phyloP scores from a whole-genome alignment of 1,140 invertebrate species.

The Drosophila athabasca region DNA sequence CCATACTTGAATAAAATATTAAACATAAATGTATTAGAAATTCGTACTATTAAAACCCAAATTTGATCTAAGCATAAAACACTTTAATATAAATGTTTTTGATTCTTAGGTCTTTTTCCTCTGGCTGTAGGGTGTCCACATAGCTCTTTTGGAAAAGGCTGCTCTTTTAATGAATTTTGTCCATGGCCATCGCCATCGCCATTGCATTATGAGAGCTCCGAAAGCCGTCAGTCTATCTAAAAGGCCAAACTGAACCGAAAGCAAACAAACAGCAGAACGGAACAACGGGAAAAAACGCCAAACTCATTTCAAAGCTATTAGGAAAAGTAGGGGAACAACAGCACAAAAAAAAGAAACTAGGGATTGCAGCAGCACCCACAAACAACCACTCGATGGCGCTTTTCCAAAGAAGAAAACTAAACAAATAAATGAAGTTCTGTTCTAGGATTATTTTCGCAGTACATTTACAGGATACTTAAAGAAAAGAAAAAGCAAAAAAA shows the following conservation, averaged over 20 bases:
- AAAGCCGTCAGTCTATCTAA: constrained; percentile 19
- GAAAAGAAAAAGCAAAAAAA: too few relatives aligned
- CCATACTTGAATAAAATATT: too few relatives aligned
- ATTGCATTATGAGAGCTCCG: constrained; percentile 35
- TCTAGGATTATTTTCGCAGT: too few relatives aligned
- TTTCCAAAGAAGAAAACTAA: neutral
- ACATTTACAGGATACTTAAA: too few relatives aligned
- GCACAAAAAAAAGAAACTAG: constrained; percentile 41
- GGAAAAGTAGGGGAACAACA: constrained; percentile 3
- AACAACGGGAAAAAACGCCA: constrained; percentile 48
- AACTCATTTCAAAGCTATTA: constrained; percentile 81
- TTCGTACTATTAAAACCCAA: too few relatives aligned
- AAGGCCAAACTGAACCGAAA: constrained; percentile 30
- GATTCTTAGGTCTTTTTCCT: too few relatives aligned
- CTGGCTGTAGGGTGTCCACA: too few relatives aligned
- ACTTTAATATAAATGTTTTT: too few relatives aligned
- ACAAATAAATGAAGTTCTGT: too few relatives aligned
- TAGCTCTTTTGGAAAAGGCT: too few relatives aligned
- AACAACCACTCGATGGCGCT: constrained; percentile 1
- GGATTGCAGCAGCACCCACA: constrained; percentile 6
- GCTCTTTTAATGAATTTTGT: constrained; percentile 51
- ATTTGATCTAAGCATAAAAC: too few relatives aligned
- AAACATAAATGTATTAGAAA: too few relatives aligned
- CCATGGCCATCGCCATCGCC: constrained; percentile 10
- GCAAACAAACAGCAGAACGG: constrained; percentile 56